A percentile compares a stretch with the other conserved stretches of the same genome.
Conservation (phyloP, 2,797 vertebrate genomes). For the Halcyon smyrnensis region DNA sequence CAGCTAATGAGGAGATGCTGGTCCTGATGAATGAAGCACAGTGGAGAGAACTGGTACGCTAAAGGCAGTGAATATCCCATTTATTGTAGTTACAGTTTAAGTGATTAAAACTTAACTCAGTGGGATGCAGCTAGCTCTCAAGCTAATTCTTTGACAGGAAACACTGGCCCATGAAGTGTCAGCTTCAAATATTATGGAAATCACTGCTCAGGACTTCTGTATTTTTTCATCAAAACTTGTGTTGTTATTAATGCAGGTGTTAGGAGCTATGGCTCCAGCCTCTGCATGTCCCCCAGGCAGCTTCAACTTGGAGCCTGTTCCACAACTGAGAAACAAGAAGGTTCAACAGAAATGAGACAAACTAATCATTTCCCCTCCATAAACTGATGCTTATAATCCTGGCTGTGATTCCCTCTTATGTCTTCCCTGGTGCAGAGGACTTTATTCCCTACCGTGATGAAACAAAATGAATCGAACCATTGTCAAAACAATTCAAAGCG, state of each 20-base stretch:
- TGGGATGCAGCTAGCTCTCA: background rate
- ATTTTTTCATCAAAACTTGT: background rate
- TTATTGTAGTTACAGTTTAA: background rate
- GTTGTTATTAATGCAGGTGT: background rate
- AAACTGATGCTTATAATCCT: background rate
- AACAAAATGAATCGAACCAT: conserved; percentile 20
- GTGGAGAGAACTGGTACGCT: background rate
- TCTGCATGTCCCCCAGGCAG: background rate
- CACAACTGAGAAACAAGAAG: background rate
- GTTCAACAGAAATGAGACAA: background rate
- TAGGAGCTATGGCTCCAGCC: background rate
- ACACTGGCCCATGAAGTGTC: background rate
- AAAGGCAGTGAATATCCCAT: background rate
- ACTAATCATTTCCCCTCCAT: background rate
- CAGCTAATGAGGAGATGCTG: background rate
- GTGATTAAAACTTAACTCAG: conserved; percentile 13
- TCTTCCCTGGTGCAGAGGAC: background rate
- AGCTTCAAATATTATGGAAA: background rate
- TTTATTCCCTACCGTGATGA: conserved; percentile 29
- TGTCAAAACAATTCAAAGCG: background rate
- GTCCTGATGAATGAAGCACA: conserved; percentile 14
- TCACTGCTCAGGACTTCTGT: background rate
- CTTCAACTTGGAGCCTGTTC: background rate
- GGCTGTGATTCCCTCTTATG: background rate
- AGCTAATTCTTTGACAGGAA: background rate